Conservation (phyloP, 1,140 invertebrate species). For the Lordiphosa mommai region DNA sequence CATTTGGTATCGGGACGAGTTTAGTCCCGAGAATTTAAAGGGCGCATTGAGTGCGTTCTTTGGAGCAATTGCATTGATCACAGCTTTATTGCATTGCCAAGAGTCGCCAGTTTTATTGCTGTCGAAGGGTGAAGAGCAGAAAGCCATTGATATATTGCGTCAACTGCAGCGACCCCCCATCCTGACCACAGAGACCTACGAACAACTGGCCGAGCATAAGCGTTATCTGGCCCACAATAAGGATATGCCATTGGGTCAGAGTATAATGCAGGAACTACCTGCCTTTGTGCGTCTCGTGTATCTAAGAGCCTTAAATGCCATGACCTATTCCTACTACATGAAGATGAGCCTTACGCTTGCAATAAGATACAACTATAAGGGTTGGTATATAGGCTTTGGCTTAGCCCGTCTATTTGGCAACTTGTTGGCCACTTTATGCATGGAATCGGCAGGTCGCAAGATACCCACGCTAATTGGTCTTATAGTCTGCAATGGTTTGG, state of each 20-base stretch:
- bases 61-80: constrained; percentile 21
- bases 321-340: constrained; percentile 33
- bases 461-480: constrained; percentile 31
- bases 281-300: constrained; percentile 22
- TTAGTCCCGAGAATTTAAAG: constrained; percentile 41
- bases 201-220: constrained; percentile 54
- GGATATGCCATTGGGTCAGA: constrained; percentile 14
- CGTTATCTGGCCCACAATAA: constrained; percentile 46
- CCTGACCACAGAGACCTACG: constrained; percentile 42
- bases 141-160: constrained; percentile 42
- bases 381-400: constrained; percentile 24
- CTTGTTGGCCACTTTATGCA: constrained; percentile 8
- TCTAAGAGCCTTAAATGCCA: constrained; percentile 39
- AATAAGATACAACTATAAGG: not conserved
- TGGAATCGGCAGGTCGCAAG: constrained; percentile 45
- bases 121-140: constrained; percentile 40
- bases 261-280: constrained; percentile 28
- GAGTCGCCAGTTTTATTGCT: constrained; percentile 52
- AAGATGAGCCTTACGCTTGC: too few species aligned
- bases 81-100: constrained; percentile 14
- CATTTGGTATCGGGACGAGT: not conserved
- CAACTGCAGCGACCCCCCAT: constrained; percentile 37
- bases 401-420: constrained; percentile 18
- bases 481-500: constrained; percentile 10
- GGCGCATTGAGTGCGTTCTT: constrained; percentile 33